These are phyloP conservation scores for Drosophila pruinosa DNA, from an alignment of 1,140 invertebrate species.

Conservation along the genomic window DNA sequence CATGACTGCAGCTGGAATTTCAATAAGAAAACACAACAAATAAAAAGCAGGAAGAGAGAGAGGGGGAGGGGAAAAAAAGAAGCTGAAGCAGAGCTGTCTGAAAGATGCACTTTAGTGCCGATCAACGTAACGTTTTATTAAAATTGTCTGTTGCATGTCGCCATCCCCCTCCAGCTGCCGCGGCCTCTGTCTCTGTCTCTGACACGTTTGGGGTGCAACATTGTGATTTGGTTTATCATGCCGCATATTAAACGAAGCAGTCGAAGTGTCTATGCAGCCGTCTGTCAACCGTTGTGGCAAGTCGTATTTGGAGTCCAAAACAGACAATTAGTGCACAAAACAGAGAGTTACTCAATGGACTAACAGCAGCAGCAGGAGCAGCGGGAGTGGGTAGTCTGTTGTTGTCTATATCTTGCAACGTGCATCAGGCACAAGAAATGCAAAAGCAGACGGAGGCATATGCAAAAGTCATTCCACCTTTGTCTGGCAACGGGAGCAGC, in stretches of 20 bases:
- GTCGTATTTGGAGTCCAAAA: slow-evolving; percentile 12
- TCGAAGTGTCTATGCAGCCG: slow-evolving; percentile 1
- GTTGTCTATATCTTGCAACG: slow-evolving; percentile 42
- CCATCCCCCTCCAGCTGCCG: not conserved
- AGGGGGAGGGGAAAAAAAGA: not conserved
- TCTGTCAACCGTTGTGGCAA: not conserved
- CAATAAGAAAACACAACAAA: slow-evolving; percentile 50
- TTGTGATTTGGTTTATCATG: slow-evolving; percentile 58
- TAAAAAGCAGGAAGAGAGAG: not conserved
- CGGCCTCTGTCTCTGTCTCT: slow-evolving; percentile 46
- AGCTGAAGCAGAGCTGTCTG: slow-evolving; percentile 19
- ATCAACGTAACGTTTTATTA: slow-evolving; percentile 43
- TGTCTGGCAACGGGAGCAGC: slow-evolving; percentile 7
- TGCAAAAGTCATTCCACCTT: slow-evolving; percentile 52
- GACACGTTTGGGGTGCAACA: slow-evolving; percentile 65
- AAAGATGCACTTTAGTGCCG: slow-evolving; percentile 34
- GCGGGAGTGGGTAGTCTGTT: slow-evolving; percentile 1
- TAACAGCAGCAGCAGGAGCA: not conserved
- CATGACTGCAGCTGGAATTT: slow-evolving; percentile 57
- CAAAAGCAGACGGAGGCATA: not conserved
- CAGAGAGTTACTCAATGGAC: slow-evolving; percentile 1
- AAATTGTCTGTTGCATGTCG: slow-evolving; percentile 18
- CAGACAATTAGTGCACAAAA: slow-evolving; percentile 41
- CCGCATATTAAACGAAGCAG: slow-evolving; percentile 47
- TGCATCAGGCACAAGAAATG: slow-evolving; percentile 28